Conservation (phyloP, 1,140 invertebrate genomes). For the Hyposmocoma kahamanoa region DNA sequence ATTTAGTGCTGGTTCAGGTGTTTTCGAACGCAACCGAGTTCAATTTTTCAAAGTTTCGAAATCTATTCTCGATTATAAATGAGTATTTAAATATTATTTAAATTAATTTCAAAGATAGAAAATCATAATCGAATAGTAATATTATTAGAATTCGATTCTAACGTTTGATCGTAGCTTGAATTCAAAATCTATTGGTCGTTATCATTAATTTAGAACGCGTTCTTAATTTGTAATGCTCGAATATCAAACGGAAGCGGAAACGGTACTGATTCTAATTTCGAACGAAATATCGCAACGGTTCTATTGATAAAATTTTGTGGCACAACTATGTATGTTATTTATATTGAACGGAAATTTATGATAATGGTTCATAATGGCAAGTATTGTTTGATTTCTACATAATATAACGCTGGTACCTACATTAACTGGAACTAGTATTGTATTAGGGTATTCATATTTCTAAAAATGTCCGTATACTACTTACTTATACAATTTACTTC, state of each 20-base stretch:
- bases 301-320: constrained; percentile 68
- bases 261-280: constrained; percentile 70
- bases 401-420: too few species aligned
- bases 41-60: constrained; percentile 21
- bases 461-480: too few species aligned
- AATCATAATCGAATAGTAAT: too few species aligned
- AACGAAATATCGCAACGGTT: constrained; percentile 63
- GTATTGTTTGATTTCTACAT: constrained; percentile 25
- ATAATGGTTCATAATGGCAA: constrained; percentile 51
- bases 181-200: constrained; percentile 13
- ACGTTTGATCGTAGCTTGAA: neutral
- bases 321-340: constrained; percentile 50
- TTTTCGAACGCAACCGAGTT: constrained; percentile 18
- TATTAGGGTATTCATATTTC: too few species aligned
- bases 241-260: constrained; percentile 71
- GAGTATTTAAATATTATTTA: neutral
- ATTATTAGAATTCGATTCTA: too few species aligned
- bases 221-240: constrained; percentile 62
- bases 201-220: constrained; percentile 46
- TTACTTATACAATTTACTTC: too few species aligned
- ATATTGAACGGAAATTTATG: constrained; percentile 65
- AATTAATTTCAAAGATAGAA: constrained; percentile 14
- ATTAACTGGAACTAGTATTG: too few species aligned
- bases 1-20: constrained; percentile 45
- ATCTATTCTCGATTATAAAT: neutral